These are phyloP conservation scores for Orthosia gothica DNA, from an alignment of 2,888 invertebrate species.

Conservation along the genomic window DNA sequence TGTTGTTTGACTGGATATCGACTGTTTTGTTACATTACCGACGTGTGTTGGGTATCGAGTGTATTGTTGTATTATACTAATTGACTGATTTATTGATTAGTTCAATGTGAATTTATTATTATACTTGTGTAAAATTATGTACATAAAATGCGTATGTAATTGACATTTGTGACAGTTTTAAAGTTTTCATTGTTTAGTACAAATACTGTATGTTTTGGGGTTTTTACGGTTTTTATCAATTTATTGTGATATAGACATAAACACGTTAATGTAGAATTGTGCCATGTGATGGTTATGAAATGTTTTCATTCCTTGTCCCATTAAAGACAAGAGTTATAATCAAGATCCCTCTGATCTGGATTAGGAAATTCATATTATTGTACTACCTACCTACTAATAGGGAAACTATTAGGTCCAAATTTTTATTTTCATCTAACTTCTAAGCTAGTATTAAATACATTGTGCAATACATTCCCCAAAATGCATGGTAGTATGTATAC, in stretches of 20 bases:
- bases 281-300: constrained; percentile 73
- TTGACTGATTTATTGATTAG: constrained; percentile 86
- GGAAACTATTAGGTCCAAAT: constrained; percentile 9
- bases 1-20: constrained; percentile 27
- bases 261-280: constrained; percentile 68
- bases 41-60: constrained; percentile 56
- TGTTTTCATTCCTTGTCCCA: constrained; percentile 30
- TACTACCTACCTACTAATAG: background rate
- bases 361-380: constrained; percentile 34
- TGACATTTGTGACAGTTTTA: constrained; percentile 73
- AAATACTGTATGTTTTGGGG: constrained; percentile 81
- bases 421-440: constrained; percentile 21
- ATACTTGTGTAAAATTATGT: constrained; percentile 72
- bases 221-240: constrained; percentile 74
- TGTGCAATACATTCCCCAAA: constrained; percentile 86
- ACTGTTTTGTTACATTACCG: constrained; percentile 48
- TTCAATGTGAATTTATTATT: constrained; percentile 73
- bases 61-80: constrained; percentile 79
- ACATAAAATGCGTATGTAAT: constrained; percentile 76
- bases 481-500: constrained; percentile 74
- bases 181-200: constrained; percentile 76
- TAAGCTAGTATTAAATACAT: constrained; percentile 59
- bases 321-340: constrained; percentile 25
- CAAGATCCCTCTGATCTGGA: constrained; percentile 41
- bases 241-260: constrained; percentile 70